Base-by-base conservation (phyloP, 2,113 vertebrate species). In the Crocuta crocuta region DNA sequence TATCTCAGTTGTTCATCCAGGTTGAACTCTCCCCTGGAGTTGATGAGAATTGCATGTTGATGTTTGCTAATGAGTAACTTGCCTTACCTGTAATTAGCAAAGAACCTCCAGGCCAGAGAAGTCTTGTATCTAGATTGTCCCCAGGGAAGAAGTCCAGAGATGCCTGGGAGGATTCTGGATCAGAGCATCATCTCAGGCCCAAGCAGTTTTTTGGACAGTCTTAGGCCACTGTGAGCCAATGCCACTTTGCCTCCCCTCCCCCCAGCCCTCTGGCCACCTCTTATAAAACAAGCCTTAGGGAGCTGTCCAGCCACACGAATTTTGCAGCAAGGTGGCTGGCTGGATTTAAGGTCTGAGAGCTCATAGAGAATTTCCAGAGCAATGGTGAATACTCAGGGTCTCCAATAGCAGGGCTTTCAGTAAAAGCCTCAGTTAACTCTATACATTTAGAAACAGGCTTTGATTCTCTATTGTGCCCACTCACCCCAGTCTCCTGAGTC, bases 41-140 rank as follows among this genome's bases (percentile, higher is more conserved):
- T 85, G 91, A 96, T 96, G 88, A 97, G 93, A 91, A 96, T 70
- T 96, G 63, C 96, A 85, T 73, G 61, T 70, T 95, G 83, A 66
- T 88, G 83, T 50, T 97, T 95, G 91, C 97, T 98, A 97, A 97
- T 97, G 83, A 97, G 90, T 97, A 97, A 98, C 97, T 90, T 73
- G 74, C 78, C 66, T 83, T 81, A 55, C 17, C 39, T 91, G n/a
- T 73, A 17, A 83, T 92, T 70, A 95, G 61, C 92, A 68, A 95
- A 95, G 79, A 93, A 66, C 33, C n/a, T 63, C 73, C 13, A 79
- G 55, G 61, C 76, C 81, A 50, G 68, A 85, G 78, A 73, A 55
- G 82, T 90, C 35, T 94, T 63, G 19, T 48, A 48, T 92, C 87
- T 74, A 95, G 73, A 94, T 39, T 45, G 23, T 70, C 50, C 66